Evolutionary conservation across 2,113 vertebrate species (phyloP), one percentile per base, ranked within the genome.

Genomic region (Cyanocitta stelleri): DNA sequence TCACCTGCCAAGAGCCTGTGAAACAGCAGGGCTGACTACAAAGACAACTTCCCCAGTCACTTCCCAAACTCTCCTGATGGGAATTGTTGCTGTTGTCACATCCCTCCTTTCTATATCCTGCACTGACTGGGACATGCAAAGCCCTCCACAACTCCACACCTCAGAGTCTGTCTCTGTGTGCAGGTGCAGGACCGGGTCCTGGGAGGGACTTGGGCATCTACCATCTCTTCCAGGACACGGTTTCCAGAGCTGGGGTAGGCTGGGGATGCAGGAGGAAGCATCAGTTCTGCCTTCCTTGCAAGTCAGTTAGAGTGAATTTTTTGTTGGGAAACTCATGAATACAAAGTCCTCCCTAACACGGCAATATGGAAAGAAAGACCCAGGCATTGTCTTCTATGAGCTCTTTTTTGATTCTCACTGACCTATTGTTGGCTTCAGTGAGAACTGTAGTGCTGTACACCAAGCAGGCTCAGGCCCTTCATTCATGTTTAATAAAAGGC

Each of bases 401-500:
- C 8, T 64, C 13, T 21, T n/a, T 46, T 90, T 55, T 39, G 49
- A 82, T 76, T 72, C 56, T 62, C 54, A 73, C 66, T 76, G 62
- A 82, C 32, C 32, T 76, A 2, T 3, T 63, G 39, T 18, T 72
- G 62, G 46, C 71, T 72, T 79, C 62, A 54, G 3, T 11, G 23
- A 83, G 37, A 64, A 33, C 19, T 27, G 23, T 27, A 23, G 46
- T 39, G 12, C 29, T 85, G 52, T 16, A 41, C 62, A 49, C 46
- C 29, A 16, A 85, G 56, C 24, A 55, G 55, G 11, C 76, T 78
- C 61, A 41, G 74, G 30, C 23, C 16, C 33, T 72, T 75, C 44
- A 23, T 16, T 79, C 52, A 15, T 43, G 7, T 68, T 90, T 95
- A 81, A 90, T 72, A 75, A 84, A 78, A 92, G 43, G 17, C 56